Percentiles rank a stretch among this genome's conserved stretches.
Evolutionary conservation across 2,888 invertebrate species (phyloP).

Genomic region (Meta bourneti): DNA sequence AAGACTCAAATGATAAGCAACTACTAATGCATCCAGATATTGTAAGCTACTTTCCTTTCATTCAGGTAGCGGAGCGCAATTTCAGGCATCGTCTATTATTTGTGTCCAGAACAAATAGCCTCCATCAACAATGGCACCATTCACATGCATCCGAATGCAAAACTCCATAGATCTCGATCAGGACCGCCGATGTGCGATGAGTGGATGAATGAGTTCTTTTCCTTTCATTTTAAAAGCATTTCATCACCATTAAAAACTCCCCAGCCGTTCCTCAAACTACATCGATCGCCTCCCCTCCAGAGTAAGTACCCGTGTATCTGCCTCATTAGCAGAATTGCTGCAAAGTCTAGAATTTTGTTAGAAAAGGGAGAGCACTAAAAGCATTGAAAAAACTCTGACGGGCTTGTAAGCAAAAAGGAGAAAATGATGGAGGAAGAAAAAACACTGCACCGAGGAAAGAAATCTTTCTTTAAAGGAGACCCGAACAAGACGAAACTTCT

Average conservation of each 20-base stretch:
- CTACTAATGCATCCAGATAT: too few species aligned
- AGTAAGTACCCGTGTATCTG: conserved; percentile 24
- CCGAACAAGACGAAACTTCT: not conserved
- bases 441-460: not conserved
- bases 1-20: too few species aligned
- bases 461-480: not conserved
- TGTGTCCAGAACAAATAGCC: not conserved
- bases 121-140: not conserved
- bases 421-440: not conserved
- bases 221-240: conserved; percentile 44
- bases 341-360: conserved; percentile 19
- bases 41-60: not conserved
- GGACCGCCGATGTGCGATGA: too few species aligned
- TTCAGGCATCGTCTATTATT: not conserved
- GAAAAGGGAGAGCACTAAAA: conserved; percentile 28
- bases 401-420: not conserved
- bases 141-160: not conserved
- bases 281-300: conserved; percentile 25
- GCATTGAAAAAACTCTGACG: conserved; percentile 22
- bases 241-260: conserved; percentile 56
- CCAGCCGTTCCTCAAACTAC: conserved; percentile 30
- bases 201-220: not conserved
- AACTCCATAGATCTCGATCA: not conserved
- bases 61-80: not conserved
- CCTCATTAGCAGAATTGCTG: conserved; percentile 62